A percentile compares a stretch with the other conserved stretches of the same genome.
Evolutionary conservation across 2,113 vertebrate species (phyloP).

Genomic region (Scomber scombrus): DNA sequence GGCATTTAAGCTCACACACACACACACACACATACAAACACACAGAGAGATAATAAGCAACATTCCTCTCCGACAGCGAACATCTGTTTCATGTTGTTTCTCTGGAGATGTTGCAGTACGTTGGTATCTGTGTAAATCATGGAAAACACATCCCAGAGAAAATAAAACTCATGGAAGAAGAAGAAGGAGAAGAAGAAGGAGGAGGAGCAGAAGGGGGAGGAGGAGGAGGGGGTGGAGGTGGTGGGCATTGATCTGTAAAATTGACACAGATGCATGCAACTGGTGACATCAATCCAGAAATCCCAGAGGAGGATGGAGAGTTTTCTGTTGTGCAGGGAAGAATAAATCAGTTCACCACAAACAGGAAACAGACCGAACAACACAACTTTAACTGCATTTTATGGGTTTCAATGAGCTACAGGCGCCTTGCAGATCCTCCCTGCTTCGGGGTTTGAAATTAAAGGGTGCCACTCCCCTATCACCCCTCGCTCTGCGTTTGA

Average conservation of each 20-base stretch:
- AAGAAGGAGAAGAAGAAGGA: neutral
- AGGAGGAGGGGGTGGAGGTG: neutral
- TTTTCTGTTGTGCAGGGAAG: slow-evolving; percentile 20
- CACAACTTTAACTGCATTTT: neutral
- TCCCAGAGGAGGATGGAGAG: slow-evolving; percentile 17
- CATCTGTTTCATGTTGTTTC: slow-evolving; percentile 67
- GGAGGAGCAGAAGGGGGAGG: neutral
- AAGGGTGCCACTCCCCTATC: slow-evolving; percentile 9
- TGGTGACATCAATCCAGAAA: slow-evolving; percentile 23
- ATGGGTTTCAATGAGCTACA: neutral
- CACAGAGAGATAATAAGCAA: slow-evolving; percentile 15
- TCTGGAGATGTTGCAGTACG: slow-evolving; percentile 17
- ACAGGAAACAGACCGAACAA: slow-evolving; percentile 47
- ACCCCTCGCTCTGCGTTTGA: slow-evolving; percentile 29
- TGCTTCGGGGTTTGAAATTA: slow-evolving; percentile 3
- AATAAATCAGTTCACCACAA: slow-evolving; percentile 22
- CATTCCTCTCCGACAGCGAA: slow-evolving; percentile 64
- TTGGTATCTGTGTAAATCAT: slow-evolving; percentile 17
- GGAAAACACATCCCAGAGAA: slow-evolving; percentile 20
- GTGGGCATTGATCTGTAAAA: slow-evolving; percentile 4
- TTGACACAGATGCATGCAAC: neutral
- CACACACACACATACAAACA: slow-evolving; percentile 7
- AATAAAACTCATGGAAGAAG: neutral
- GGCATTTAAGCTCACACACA: slow-evolving; percentile 11
- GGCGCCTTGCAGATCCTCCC: slow-evolving; percentile 27